Conservation (phyloP, 2,113 vertebrate genomes). For the Bettongia penicillata region DNA sequence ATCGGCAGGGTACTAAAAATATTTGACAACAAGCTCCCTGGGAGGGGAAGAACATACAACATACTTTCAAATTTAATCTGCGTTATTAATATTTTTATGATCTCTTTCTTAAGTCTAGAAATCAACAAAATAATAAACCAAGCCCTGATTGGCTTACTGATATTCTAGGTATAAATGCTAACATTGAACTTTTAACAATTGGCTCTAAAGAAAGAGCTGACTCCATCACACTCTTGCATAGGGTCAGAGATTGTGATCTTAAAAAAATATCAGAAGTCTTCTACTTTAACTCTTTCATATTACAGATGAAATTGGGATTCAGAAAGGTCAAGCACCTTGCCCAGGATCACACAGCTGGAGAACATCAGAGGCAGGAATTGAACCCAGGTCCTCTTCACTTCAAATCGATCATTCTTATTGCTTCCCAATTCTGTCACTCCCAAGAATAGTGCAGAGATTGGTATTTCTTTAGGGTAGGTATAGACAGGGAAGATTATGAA, state of each 20-base stretch:
- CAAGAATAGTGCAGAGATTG: background rate
- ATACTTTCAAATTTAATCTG: background rate
- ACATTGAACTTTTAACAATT: background rate
- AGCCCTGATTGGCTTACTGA: background rate
- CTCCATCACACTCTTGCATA: background rate
- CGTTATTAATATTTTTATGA: background rate
- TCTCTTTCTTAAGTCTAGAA: background rate
- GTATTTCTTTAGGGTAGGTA: background rate
- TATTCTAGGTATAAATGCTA: background rate
- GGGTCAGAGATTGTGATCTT: background rate
- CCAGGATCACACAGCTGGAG: background rate
- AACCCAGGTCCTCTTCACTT: no score
- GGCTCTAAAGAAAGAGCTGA: background rate
- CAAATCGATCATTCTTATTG: background rate
- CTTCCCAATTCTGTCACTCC: background rate
- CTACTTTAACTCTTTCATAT: background rate
- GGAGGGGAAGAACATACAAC: background rate
- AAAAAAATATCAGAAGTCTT: background rate
- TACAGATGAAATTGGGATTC: background rate
- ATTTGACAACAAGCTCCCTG: background rate
- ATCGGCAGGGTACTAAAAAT: background rate
- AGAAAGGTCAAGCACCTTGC: background rate
- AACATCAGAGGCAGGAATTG: background rate
- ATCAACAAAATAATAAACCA: background rate
- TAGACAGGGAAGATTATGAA: background rate